phyloP scores from a whole-genome alignment of 2,113 vertebrate species.

The Leptobrachium ailaonicum region DNA sequence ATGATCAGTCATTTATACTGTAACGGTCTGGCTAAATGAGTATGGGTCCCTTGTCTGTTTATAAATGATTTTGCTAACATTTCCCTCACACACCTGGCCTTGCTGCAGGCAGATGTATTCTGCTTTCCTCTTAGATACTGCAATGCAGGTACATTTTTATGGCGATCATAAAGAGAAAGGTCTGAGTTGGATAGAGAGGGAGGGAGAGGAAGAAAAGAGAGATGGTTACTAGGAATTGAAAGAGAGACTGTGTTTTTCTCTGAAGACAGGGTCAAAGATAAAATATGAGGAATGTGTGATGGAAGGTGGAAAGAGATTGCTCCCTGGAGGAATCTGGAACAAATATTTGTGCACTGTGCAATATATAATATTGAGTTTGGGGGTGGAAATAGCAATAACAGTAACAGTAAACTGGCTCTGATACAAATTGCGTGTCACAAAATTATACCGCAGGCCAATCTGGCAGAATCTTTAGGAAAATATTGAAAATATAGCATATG shows the following conservation, averaged over 20 bases:
- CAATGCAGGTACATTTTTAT: constrained; percentile 50
- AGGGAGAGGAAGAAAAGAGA: neutral
- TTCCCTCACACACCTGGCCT: constrained; percentile 22
- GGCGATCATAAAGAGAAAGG: constrained; percentile 45
- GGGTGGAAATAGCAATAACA: constrained; percentile 15
- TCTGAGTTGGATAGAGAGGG: constrained; percentile 15
- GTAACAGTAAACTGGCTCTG: constrained; percentile 11
- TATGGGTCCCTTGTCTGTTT: neutral
- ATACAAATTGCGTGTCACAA: constrained; percentile 4
- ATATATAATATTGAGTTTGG: constrained; percentile 17
- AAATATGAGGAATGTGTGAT: constrained; percentile 38
- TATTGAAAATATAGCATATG: too few relatives aligned
- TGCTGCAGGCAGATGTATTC: constrained; percentile 30
- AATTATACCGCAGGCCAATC: neutral
- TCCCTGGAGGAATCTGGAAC: constrained; percentile 13
- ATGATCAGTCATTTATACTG: neutral
- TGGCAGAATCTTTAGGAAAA: neutral
- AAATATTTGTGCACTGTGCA: constrained; percentile 23
- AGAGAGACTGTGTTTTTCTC: constrained; percentile 12
- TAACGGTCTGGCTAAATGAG: neutral
- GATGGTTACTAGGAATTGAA: neutral
- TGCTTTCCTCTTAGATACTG: constrained; percentile 33
- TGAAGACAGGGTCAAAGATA: constrained; percentile 15
- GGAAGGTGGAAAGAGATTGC: constrained; percentile 23
- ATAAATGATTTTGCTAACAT: constrained; percentile 8